These are phyloP conservation scores for Amazona guildingii DNA, from an alignment of 2,113 vertebrate genomes.

Conservation along the genomic window DNA sequence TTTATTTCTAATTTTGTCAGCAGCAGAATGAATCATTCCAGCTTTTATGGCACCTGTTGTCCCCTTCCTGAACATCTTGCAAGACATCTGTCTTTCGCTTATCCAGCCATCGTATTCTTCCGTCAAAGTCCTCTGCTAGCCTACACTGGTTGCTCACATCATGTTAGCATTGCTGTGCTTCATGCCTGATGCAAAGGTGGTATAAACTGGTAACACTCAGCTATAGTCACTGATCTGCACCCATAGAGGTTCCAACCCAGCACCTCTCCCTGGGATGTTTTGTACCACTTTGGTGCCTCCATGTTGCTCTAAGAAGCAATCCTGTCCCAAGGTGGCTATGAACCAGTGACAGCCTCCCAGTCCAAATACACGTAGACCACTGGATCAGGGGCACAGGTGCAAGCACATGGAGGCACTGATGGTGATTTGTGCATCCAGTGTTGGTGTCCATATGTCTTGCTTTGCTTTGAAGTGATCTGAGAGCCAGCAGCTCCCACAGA, in stretches of 20 bases:
- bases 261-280: neutral
- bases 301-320: neutral
- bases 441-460: neutral
- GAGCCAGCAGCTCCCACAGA: neutral
- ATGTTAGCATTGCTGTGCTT: neutral
- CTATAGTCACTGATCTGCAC: neutral
- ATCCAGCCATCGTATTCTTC: neutral
- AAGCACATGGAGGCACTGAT: neutral
- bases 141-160: neutral
- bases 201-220: neutral
- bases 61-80: neutral
- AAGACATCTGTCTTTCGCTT: neutral
- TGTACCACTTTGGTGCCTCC: neutral
- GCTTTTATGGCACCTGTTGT: constrained; percentile 23
- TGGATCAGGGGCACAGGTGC: neutral
- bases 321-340: neutral
- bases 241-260: neutral
- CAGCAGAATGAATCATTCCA: constrained; percentile 39
- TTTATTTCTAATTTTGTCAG: constrained; percentile 65
- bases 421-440: neutral
- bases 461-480: neutral
- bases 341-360: neutral
- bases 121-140: neutral
- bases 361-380: rapidly evolving
- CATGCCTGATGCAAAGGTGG: neutral